These are phyloP conservation scores for Proales similis DNA, from an alignment of 1,140 invertebrate species.

Conservation along the genomic window DNA sequence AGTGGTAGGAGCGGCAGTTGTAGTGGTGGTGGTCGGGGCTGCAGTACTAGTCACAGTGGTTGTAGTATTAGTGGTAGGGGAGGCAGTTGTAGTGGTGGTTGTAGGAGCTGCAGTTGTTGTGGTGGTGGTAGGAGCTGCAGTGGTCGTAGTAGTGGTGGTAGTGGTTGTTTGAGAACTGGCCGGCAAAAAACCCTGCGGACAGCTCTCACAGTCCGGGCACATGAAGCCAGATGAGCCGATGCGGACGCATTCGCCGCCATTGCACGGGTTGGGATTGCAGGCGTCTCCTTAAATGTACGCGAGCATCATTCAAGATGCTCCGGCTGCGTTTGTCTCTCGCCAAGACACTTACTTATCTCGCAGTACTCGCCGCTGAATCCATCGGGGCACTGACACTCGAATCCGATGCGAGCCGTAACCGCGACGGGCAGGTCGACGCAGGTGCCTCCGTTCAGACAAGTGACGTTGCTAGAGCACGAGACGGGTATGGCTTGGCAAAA, in stretches of 20 bases:
- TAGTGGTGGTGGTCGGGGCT: neutral
- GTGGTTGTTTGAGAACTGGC: too few species aligned
- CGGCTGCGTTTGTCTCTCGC: too few species aligned
- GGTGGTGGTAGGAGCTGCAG: neutral
- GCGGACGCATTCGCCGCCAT: too few species aligned
- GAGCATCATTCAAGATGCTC: too few species aligned
- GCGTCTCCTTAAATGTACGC: too few species aligned
- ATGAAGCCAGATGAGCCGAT: too few species aligned
- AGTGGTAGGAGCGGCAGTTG: neutral
- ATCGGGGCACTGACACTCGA: neutral
- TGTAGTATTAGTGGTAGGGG: neutral
- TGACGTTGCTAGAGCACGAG: neutral
- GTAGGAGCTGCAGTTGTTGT: neutral
- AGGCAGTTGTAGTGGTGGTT: neutral
- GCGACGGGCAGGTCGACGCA: neutral
- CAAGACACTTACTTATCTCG: conserved; percentile 12
- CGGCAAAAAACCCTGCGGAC: too few species aligned
- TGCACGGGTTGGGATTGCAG: too few species aligned
- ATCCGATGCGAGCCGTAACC: neutral
- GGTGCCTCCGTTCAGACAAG: conserved; percentile 16
- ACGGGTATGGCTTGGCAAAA: neutral
- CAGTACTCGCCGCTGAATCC: conserved; percentile 27
- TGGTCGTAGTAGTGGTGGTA: neutral
- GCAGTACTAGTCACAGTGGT: conserved; percentile 3
- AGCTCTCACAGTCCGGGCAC: too few species aligned